Conservation (phyloP, 2,888 invertebrate species). For the Drosophila quinaria region DNA sequence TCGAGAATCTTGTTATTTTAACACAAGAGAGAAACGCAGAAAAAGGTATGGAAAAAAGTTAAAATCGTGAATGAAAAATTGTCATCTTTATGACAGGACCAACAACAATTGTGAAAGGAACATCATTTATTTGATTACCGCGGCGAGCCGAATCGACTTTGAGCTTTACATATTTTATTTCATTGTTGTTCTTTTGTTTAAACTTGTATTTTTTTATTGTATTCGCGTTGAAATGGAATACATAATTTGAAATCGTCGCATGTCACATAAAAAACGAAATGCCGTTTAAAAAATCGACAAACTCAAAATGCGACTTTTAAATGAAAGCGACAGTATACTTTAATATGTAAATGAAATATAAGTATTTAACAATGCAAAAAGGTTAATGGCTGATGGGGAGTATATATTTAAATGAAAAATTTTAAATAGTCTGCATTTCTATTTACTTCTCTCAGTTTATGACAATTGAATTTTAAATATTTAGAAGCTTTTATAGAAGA, state of each 20-base stretch:
- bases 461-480: constrained; percentile 23
- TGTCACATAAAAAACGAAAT: constrained; percentile 17
- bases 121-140: constrained; percentile 70
- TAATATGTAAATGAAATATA: constrained; percentile 15
- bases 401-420: neutral
- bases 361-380: constrained; percentile 15
- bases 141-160: constrained; percentile 23
- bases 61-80: constrained; percentile 41
- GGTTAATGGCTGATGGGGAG: neutral
- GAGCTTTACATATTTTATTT: constrained; percentile 23
- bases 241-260: constrained; percentile 46
- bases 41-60: constrained; percentile 14
- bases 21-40: neutral
- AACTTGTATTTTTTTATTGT: constrained; percentile 12
- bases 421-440: constrained; percentile 5
- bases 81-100: constrained; percentile 52
- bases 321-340: neutral
- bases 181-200: constrained; percentile 12
- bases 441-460: neutral
- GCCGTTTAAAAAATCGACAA: constrained; percentile 20
- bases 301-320: constrained; percentile 9
- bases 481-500: constrained; percentile 1
- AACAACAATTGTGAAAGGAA: constrained; percentile 16
- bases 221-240: constrained; percentile 51
- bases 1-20: constrained; percentile 9